These are phyloP conservation scores for Nycticebus coucang DNA, from an alignment of 2,113 vertebrate genomes.

Conservation along the genomic window DNA sequence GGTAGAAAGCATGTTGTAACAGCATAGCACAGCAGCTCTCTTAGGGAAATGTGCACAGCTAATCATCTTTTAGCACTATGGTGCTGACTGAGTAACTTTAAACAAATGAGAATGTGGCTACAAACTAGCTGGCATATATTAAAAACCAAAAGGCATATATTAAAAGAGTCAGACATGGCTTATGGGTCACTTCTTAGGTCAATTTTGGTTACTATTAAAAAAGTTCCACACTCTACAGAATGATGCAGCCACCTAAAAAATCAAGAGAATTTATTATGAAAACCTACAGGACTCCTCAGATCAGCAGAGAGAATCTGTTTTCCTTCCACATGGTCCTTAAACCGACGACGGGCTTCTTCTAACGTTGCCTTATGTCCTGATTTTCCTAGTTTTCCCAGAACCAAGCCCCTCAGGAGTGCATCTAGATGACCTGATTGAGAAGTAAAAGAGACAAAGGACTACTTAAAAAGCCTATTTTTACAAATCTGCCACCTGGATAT, in stretches of 20 bases:
- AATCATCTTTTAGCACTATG: not conserved
- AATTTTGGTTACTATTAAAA: slow-evolving; percentile 18
- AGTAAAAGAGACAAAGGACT: not conserved
- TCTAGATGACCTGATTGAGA: slow-evolving; percentile 92
- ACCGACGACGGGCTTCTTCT: slow-evolving; percentile 96
- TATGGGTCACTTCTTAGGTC: not conserved
- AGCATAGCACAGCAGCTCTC: not conserved
- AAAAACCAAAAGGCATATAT: not conserved
- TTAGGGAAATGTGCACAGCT: not conserved
- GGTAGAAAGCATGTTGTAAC: not conserved
- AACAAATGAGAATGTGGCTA: not conserved
- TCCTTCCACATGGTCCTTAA: slow-evolving; percentile 97
- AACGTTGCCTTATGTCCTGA: slow-evolving; percentile 96
- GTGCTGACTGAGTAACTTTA: not conserved
- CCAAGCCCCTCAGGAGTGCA: slow-evolving; percentile 94
- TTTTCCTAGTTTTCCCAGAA: slow-evolving; percentile 96
- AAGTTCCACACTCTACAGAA: not conserved
- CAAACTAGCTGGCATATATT: not conserved
- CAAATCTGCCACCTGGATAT: not conserved
- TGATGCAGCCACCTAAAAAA: not conserved
- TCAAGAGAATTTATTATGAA: not conserved
- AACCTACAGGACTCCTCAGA: slow-evolving; percentile 95
- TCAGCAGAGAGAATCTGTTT: slow-evolving; percentile 93
- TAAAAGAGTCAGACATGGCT: not conserved
- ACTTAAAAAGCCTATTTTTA: not conserved